These are phyloP conservation scores for Muscicapa comitata DNA, from an alignment of 2,797 vertebrate genomes.

Conservation along the genomic window DNA sequence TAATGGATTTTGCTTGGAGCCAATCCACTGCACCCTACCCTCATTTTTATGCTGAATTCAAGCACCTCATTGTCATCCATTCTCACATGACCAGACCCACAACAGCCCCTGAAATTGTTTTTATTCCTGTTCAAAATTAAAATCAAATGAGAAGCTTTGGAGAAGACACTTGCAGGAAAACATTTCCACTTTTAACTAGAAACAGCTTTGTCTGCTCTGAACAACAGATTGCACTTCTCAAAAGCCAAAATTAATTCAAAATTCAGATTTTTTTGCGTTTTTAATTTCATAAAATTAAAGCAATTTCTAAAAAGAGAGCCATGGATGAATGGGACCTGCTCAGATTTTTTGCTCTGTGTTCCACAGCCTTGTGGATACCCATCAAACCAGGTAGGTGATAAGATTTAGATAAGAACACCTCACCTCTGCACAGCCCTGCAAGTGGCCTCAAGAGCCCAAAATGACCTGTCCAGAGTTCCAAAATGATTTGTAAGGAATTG, in stretches of 20 bases:
- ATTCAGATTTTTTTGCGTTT: not conserved
- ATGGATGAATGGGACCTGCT: not conserved
- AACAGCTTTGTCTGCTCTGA: not conserved
- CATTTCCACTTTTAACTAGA: not conserved
- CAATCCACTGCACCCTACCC: not conserved
- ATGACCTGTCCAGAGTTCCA: not conserved
- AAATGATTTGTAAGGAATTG: not conserved
- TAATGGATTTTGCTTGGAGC: not conserved
- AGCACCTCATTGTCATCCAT: not conserved
- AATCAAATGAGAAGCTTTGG: not conserved
- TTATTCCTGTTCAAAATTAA: not conserved
- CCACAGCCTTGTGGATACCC: fast-evolving
- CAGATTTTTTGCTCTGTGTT: not conserved
- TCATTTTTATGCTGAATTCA: not conserved
- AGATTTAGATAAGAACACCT: not conserved
- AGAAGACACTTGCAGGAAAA: not conserved
- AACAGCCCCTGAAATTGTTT: not conserved
- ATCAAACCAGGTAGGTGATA: not conserved
- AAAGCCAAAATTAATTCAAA: not conserved
- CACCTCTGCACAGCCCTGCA: not conserved
- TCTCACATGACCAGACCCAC: not conserved
- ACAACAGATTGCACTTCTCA: fast-evolving
- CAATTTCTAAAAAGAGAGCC: not conserved
- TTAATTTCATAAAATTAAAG: not conserved
- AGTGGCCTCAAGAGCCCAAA: not conserved